A percentile compares a stretch with the other conserved stretches of the same genome.
Conservation (phyloP, 2,888 invertebrate genomes). For the Bhutanitis thaidina region DNA sequence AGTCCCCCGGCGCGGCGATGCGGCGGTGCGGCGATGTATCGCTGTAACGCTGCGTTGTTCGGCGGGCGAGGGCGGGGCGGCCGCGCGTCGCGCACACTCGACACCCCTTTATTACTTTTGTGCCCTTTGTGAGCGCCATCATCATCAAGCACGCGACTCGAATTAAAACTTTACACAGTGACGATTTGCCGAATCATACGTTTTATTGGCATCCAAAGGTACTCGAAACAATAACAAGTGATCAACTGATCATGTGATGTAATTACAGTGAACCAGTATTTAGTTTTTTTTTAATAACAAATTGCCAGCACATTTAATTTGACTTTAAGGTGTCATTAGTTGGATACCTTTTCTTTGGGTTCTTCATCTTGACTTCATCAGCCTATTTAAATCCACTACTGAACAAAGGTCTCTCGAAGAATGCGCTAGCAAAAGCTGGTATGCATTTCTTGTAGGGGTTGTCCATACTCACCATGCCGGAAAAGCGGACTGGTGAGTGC, state of each 20-base stretch:
- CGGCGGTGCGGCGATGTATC: conserved; percentile 19
- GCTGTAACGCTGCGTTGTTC: conserved; percentile 25
- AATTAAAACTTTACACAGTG: conserved; percentile 63
- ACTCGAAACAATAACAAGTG: conserved; percentile 27
- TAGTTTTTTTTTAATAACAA: no score
- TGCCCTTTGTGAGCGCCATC: conserved; percentile 63
- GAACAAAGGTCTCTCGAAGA: no score
- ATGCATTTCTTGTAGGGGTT: no score
- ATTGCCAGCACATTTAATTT: no score
- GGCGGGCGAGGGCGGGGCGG: conserved; percentile 28
- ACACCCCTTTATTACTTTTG: conserved; percentile 73
- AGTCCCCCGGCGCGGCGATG: neutral
- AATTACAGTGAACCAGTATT: no score
- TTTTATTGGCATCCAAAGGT: conserved; percentile 55
- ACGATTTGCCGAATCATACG: conserved; percentile 25
- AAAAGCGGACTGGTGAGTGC: no score
- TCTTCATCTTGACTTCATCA: no score
- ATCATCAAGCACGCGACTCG: conserved; percentile 62
- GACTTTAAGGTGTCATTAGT: no score
- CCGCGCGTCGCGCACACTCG: conserved; percentile 53
- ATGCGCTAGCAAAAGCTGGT: no score
- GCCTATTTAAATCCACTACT: no score
- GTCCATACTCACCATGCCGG: no score
- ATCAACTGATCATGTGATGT: conserved; percentile 13
- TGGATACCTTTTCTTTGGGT: no score